Conservation (phyloP, 2,888 invertebrate genomes). For the Masnerella sp. region DNA sequence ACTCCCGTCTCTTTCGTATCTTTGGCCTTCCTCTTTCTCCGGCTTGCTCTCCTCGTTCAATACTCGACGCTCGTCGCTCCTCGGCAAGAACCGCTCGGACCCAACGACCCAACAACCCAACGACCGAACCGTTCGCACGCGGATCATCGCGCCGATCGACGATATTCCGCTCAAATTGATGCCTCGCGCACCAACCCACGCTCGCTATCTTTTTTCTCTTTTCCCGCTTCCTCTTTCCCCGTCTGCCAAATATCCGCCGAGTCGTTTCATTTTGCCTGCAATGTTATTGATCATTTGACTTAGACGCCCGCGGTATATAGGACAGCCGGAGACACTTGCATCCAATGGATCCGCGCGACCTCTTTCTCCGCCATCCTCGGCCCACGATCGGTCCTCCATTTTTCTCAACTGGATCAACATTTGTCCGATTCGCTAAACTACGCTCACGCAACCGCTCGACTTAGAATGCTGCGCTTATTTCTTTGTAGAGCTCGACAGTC, state of each 20-base stretch:
- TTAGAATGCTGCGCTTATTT: too few relatives aligned
- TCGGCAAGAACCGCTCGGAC: slow-evolving; percentile 29
- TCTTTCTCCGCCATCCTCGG: background rate
- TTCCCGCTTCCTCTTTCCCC: slow-evolving; percentile 14
- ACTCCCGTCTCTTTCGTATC: slow-evolving; percentile 43
- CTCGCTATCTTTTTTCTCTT: slow-evolving; percentile 20
- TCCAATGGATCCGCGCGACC: background rate
- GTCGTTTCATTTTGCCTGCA: slow-evolving; percentile 9
- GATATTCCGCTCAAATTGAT: slow-evolving; percentile 49
- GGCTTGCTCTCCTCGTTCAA: slow-evolving; percentile 68
- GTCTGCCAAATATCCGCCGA: slow-evolving; percentile 4
- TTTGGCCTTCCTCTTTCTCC: slow-evolving; percentile 65
- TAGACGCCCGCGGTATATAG: slow-evolving; percentile 24
- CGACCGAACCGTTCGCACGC: slow-evolving; percentile 53
- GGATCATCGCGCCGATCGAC: slow-evolving; percentile 54
- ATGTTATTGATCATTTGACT: slow-evolving; percentile 35
- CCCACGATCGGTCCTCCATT: too few relatives aligned
- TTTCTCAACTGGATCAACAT: too few relatives aligned
- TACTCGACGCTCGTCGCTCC: slow-evolving; percentile 40
- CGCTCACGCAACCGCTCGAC: too few relatives aligned
- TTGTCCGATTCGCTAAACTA: too few relatives aligned
- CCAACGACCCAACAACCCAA: too few relatives aligned
- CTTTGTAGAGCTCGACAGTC: too few relatives aligned
- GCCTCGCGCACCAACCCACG: slow-evolving; percentile 28
- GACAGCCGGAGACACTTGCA: slow-evolving; percentile 10